A percentile compares a stretch with the other conserved stretches of the same genome.
phyloP scores from a whole-genome alignment of 2,888 invertebrate genomes.

The Salticus scenicus region DNA sequence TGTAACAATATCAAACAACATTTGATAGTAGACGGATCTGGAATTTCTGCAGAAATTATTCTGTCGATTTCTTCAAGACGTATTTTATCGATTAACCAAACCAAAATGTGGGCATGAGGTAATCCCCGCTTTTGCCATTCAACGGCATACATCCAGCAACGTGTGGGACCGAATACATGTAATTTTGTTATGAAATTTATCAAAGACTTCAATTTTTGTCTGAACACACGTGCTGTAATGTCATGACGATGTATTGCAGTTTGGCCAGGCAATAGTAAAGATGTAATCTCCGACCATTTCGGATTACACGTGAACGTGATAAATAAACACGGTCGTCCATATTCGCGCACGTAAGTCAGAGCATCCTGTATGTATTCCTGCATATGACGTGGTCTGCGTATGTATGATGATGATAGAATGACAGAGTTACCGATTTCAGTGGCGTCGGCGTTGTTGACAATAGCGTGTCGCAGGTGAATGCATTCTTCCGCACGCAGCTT shows the following conservation, averaged over 20 bases:
- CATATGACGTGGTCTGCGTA: constrained; percentile 74
- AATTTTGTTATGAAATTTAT: constrained; percentile 68
- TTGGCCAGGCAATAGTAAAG: constrained; percentile 70
- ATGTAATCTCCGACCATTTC: constrained; percentile 74
- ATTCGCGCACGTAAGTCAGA: constrained; percentile 76
- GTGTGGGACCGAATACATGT: constrained; percentile 71
- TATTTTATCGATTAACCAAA: constrained; percentile 60
- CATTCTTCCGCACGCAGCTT: constrained; percentile 73
- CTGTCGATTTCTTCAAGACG: constrained; percentile 73
- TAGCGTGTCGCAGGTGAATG: constrained; percentile 71
- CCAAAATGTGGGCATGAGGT: constrained; percentile 71
- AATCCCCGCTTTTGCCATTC: constrained; percentile 74
- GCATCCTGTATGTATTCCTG: constrained; percentile 76
- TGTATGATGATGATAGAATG: constrained; percentile 31
- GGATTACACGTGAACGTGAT: constrained; percentile 77
- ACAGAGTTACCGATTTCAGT: neutral
- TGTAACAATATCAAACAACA: constrained; percentile 22
- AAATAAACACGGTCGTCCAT: constrained; percentile 77
- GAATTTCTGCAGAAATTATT: constrained; percentile 75
- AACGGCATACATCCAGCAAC: constrained; percentile 71
- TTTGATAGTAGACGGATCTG: constrained; percentile 71
- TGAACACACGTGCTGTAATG: constrained; percentile 72
- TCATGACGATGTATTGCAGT: constrained; percentile 70
- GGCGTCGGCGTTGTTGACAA: constrained; percentile 31
- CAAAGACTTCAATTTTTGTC: constrained; percentile 72